Evolutionary conservation across 1,140 invertebrate genomes (phyloP), one percentile per base, ranked within the genome.

Genomic region (Neoseiulus cucumeris): DNA sequence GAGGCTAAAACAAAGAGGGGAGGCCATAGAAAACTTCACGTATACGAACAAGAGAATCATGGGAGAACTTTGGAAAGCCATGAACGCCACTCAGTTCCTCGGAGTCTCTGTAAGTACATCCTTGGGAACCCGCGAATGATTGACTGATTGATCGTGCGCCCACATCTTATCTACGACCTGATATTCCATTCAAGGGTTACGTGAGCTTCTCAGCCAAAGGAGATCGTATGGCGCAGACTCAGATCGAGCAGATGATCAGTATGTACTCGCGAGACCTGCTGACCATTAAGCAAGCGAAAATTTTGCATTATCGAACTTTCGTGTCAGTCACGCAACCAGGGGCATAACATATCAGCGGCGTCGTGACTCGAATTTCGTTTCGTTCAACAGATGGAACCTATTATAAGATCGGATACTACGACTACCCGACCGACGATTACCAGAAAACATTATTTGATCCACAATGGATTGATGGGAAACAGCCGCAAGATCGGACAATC

Each of bases 181-280:
- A n/a, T 9, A 9, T 39, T 39, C 33, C 33, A 39, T 97, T 95
- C 77, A 95, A n/a, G 91, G 75, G 74, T 1, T 68, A 72, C 69
- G 73, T 76, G 17, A 75, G 72, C 68, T 76, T 75, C 72, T 93
- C 91, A 0, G 74, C 78, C 42, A 87, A 91, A 78, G 96, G 96
- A 70, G 95, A 98, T 78, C 83, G 96, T 70, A 98, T 99, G 72
- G 92, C 94, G n/a, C 80, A 93, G 74, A 98, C 93, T 7, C 90
- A 96, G 79, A 91, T 98, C 68, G 95, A 99, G 75, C 95, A 99
- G 77, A 85, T 98, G 79, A 84, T 74, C 64, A 75, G 77, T 78
- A 73, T 70, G 70, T 29, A 25, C 17, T 17, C 20, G 20, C 14
- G 9, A 65, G 7, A 39, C 42, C 1, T 68, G 45, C 44, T 44